Evolutionary conservation across 2,888 invertebrate genomes (phyloP), one percentile per base, ranked within the genome.

Genomic region (Heliconius ismenius): DNA sequence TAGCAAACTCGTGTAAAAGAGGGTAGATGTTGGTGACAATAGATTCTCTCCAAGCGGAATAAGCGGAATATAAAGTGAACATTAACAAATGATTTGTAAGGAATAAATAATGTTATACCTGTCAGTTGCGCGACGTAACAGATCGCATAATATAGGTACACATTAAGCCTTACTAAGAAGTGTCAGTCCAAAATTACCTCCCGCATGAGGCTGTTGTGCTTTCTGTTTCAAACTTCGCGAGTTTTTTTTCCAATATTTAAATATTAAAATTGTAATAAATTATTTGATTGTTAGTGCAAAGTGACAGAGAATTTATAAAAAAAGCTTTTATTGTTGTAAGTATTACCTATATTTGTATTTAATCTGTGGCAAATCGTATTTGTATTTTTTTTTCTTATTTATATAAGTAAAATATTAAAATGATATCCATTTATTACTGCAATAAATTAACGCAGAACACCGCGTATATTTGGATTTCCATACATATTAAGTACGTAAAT

Each of bases 301-400:
- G 78, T 80, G 80, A 69, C 70, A 77, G 9, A 75, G 74, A 73
- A 26, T 39, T 26, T 76, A 77, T 39, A 60, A 26, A 74, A 70
- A 64, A 74, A 69, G 43, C 26, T 76, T 80, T 79, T 72, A 68
- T 65, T 74, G 76, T 76, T 78, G 79, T 79, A 69, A 80, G 79
- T 78, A 68, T 4, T 49, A 49, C 18, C 43, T 49, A 24, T 32
- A 68, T 26, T 64, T 39, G 13, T 67, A 43, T 43, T 67, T 67
- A 43, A 18, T 67, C 39, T 67, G 67, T 43, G 67, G 7, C 3
- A 13, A 67, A 24, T 24, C 7, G 6, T 4, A 15, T 39, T n/a
- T 64, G 24, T 32, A n/a, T 58, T 10, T 26, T 18, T 10, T 60
- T 68, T 74, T 69, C 13, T 26, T 36, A 65, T 54, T 58, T 72